Evolutionary conservation across 2,113 vertebrate species (phyloP), one percentile per base, ranked within the genome.

Genomic region (Gallinago jamesoni): DNA sequence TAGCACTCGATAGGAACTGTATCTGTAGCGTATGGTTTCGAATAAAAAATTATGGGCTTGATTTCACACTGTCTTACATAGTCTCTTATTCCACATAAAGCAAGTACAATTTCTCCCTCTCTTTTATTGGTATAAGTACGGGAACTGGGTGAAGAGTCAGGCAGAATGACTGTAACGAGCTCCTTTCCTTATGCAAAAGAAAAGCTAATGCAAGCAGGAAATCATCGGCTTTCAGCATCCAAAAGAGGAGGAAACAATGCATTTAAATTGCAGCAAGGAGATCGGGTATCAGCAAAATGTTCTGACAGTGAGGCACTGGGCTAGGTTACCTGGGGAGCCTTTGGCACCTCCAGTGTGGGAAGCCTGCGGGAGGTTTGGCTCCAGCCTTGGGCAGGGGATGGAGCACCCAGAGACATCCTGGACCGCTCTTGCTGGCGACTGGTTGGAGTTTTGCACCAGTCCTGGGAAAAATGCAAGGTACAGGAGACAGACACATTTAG

Each of bases 31-130:
- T 85, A 90, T 64, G 67, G 67, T 85, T 91, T 80, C 35, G 47
- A 85, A 93, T 83, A 88, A 90, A 96, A 91, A 93, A 85, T 31
- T 20, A 84, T 39, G 79, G 53, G 31, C 67, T 91, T 87, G 72
- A 70, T 85, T 93, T 94, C 73, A 73, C 25, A 37, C 41, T 31
- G 21, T 67, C 55, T 81, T 80, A 52, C 7, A 10, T 21, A 69
- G 62, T 73, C 63, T 83, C 30, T 39, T 89, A 28, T 57, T 86
- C 22, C n/a, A 86, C 72, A 59, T 59, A 81, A 92, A 84, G 28
- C 47, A 78, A 86, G 55, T 64, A 83, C 41, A 33, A 48, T 93
- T 83, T 87, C 75, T 62, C 67, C 69, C 55, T 80, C 15, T 80
- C 24, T 62, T 89, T 82, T 77, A 24, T 24, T n/a, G 50, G 25